Evolutionary conservation across 2,888 invertebrate species (phyloP).

Genomic region (Omphaloscelis lunosa): DNA sequence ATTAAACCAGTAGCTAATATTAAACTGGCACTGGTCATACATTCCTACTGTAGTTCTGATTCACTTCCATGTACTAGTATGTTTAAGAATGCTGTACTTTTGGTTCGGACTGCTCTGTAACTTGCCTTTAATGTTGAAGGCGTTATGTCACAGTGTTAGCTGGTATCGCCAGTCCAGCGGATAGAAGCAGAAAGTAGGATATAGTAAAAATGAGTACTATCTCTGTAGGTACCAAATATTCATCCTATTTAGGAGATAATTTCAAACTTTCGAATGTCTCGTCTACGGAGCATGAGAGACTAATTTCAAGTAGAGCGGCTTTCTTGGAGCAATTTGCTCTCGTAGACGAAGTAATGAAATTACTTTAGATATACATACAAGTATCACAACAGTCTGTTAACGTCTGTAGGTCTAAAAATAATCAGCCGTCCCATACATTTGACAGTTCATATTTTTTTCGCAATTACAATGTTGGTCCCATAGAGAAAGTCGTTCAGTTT

Average conservation of each 20-base stretch:
- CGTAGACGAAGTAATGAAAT: conserved; percentile 12
- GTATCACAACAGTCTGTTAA: background rate
- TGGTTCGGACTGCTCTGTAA: background rate
- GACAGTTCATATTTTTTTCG: no score
- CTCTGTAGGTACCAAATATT: background rate
- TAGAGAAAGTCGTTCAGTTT: no score
- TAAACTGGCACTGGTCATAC: conserved; percentile 24
- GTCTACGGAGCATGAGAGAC: conserved; percentile 14
- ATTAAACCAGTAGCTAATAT: conserved; percentile 43
- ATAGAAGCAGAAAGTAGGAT: background rate
- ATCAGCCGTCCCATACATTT: no score
- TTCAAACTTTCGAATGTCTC: conserved; percentile 31
- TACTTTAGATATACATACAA: background rate
- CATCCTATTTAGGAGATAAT: background rate
- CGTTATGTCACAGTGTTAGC: background rate
- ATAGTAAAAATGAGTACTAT: background rate
- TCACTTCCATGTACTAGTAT: conserved; percentile 11
- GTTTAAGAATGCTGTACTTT: conserved; percentile 19
- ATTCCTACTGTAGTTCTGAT: conserved; percentile 21
- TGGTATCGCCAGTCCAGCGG: background rate
- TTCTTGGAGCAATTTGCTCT: conserved; percentile 27
- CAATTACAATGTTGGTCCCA: no score
- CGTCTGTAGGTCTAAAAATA: no score
- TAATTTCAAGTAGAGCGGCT: conserved; percentile 36
- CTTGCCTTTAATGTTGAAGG: conserved; percentile 9